phyloP scores from a whole-genome alignment of 2,888 invertebrate genomes.

The Chrysomela aeneicollis region DNA sequence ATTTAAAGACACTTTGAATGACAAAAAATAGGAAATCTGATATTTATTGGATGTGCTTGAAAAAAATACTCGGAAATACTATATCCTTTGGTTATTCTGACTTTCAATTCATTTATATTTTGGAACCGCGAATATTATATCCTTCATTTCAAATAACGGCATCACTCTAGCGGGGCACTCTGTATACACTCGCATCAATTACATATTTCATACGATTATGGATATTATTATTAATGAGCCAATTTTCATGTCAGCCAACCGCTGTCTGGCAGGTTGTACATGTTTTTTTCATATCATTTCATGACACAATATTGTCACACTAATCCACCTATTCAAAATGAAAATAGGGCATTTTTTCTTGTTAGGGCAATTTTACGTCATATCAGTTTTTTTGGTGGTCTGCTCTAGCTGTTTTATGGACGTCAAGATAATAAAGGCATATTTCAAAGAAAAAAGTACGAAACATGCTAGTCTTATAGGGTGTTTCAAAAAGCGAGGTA shows the following conservation, averaged over 20 bases:
- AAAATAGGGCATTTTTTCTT: conserved; percentile 1
- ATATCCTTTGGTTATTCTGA: too few relatives aligned
- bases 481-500: conserved; percentile 41
- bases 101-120: too few relatives aligned
- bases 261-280: not conserved
- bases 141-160: too few relatives aligned
- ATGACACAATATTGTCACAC: conserved; percentile 2
- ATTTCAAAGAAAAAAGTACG: conserved; percentile 41
- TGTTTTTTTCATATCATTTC: not conserved
- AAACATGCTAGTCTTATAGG: conserved; percentile 40
- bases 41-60: too few relatives aligned
- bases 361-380: not conserved
- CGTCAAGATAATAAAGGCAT: conserved; percentile 36
- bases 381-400: not conserved
- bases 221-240: conserved; percentile 8
- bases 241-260: conserved; percentile 15
- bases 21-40: too few relatives aligned
- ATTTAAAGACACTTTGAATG: too few relatives aligned
- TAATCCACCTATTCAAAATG: not conserved
- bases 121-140: too few relatives aligned
- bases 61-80: too few relatives aligned
- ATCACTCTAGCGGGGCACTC: too few relatives aligned
- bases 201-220: not conserved
- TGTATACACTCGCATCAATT: not conserved
- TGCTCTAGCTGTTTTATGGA: conserved; percentile 33